These are phyloP conservation scores for Solenopsis invicta DNA, from an alignment of 1,140 invertebrate species.

Conservation along the genomic window DNA sequence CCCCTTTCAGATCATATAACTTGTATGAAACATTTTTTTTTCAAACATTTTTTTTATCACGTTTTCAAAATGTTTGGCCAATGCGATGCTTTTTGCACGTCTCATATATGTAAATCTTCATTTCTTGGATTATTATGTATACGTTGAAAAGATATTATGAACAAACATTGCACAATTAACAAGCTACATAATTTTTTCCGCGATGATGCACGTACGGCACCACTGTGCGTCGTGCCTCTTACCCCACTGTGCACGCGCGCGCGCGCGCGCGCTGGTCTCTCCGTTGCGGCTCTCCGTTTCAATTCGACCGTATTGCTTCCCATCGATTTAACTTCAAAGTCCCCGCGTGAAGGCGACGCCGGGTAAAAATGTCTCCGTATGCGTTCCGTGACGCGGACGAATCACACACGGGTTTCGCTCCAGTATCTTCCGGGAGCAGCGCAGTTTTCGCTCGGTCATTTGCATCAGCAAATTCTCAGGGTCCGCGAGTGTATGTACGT, in stretches of 20 bases:
- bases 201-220: too few species aligned
- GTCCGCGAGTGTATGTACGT: background rate
- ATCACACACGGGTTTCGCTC: background rate
- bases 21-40: too few species aligned
- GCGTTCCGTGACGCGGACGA: constrained; percentile 4
- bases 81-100: too few species aligned
- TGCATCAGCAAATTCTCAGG: background rate
- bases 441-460: background rate
- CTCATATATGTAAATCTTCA: too few species aligned
- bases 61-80: too few species aligned
- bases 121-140: too few species aligned
- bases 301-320: constrained; percentile 77
- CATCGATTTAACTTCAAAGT: constrained; percentile 82
- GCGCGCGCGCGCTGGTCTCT: background rate
- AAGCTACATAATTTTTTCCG: too few species aligned
- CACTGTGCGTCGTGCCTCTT: background rate
- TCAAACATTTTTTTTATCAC: too few species aligned
- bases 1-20: too few species aligned
- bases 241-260: background rate
- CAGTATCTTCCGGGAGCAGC: background rate
- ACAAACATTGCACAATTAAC: too few species aligned
- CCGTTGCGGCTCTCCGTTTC: constrained; percentile 51
- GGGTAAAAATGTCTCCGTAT: constrained; percentile 4
- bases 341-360: constrained; percentile 24
- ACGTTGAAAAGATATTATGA: too few species aligned